Evolutionary conservation across 2,888 invertebrate genomes (phyloP), one percentile per base, ranked within the genome.

Genomic region (Autographa gamma): DNA sequence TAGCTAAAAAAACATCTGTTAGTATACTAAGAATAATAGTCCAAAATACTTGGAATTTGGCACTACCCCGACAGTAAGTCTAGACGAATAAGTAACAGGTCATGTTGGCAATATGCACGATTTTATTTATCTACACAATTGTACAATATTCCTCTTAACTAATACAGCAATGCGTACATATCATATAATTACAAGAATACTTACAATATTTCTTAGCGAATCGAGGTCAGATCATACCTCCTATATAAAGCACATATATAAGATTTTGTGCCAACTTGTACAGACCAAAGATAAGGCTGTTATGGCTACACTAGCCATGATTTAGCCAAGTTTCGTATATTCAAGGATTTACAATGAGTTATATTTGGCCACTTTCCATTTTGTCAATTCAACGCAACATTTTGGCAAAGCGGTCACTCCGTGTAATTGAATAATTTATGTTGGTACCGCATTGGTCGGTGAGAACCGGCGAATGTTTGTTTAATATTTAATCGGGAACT

Each of bases 351-450:
- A 84, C 70, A 79, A 76, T 69, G 71, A 71, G 76, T 76, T 74
- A 76, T 79, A 86, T 71, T 90, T 90, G 90, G 90, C 89, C 79
- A 86, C 83, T 88, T 85, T 89, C 89, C 90, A 90, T 86, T 87
- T 78, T 77, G 67, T 59, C 69, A 69, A 60, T 48, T 62, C 71
- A 56, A n/a, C 64, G 60, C 63, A 75, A 71, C 69, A 79, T 76
- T 62, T 70, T 72, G 66, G 76, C 66, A 63, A 77, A 64, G 68
- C 64, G 73, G 74, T 77, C 76, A 73, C 63, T 76, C 68, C 54
- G 64, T 74, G 68, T 79, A 73, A 77, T 76, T 74, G 56, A 72
- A 73, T 73, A 64, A 80, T 84, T 74, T 72, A 72, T 76, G 48
- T 48, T 63, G 41, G 69, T 43, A 69, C 81, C 68, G 69, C 74